Conservation (phyloP, 2,113 vertebrate species). For the Chloropsis cyanopogon region DNA sequence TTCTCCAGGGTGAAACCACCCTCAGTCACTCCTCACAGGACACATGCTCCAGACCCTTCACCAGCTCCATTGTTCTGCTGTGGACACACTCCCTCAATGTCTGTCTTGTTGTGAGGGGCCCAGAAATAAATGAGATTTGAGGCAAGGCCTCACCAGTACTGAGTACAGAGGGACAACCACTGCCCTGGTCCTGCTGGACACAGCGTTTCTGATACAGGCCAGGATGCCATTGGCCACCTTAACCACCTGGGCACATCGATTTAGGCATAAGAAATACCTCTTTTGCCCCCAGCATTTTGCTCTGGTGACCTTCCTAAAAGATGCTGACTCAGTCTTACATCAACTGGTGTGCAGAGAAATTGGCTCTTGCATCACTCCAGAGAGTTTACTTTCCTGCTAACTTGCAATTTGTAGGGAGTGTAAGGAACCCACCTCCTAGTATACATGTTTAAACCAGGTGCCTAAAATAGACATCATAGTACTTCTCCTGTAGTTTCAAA, state of each 20-base stretch:
- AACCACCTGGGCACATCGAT: background rate
- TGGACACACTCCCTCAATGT: rapidly evolving
- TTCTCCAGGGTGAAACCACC: background rate
- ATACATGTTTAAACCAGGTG: background rate
- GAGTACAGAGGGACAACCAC: rapidly evolving
- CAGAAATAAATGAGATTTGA: background rate
- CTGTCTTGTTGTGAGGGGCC: background rate
- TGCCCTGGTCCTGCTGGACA: background rate
- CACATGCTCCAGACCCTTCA: background rate
- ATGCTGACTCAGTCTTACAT: background rate
- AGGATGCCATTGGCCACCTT: background rate
- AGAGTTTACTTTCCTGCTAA: background rate
- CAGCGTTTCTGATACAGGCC: background rate
- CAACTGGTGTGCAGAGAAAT: background rate
- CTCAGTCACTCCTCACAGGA: rapidly evolving
- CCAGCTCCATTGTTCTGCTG: rapidly evolving
- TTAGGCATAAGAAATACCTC: background rate
- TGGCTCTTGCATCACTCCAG: background rate
- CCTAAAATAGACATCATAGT: background rate
- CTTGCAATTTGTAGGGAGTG: background rate
- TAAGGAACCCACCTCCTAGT: background rate
- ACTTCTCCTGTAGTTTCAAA: background rate
- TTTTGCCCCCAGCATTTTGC: background rate
- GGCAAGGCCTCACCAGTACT: rapidly evolving
- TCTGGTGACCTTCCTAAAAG: background rate